phyloP scores from a whole-genome alignment of 2,888 invertebrate species.

The Xylocampa areola region DNA sequence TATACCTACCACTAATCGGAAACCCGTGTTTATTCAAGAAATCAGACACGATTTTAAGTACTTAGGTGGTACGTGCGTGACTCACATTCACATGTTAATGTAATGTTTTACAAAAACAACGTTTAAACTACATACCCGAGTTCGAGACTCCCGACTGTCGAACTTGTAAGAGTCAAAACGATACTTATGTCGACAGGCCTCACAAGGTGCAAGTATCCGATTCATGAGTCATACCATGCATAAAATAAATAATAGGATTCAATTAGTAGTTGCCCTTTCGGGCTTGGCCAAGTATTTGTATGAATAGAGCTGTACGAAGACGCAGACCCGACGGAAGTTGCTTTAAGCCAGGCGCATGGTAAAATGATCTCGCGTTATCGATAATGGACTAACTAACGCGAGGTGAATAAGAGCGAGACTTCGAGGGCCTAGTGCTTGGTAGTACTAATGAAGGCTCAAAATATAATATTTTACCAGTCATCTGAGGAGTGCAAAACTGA shows the following conservation, averaged over 20 bases:
- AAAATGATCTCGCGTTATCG: constrained; percentile 47
- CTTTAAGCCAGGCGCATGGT: constrained; percentile 65
- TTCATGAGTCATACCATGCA: constrained; percentile 66
- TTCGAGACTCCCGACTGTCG: constrained; percentile 14
- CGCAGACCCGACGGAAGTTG: constrained; percentile 73
- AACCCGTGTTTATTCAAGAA: constrained; percentile 60
- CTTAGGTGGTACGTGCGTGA: constrained; percentile 57
- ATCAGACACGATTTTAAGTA: constrained; percentile 61
- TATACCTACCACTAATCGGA: constrained; percentile 63
- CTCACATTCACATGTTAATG: constrained; percentile 66
- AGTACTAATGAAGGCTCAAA: too few species aligned
- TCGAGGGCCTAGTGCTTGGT: too few species aligned
- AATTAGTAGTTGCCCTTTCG: constrained; percentile 74
- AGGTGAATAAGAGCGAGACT: too few species aligned
- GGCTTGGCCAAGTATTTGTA: constrained; percentile 71
- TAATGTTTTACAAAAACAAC: constrained; percentile 59
- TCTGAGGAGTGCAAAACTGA: too few species aligned
- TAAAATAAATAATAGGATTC: constrained; percentile 75
- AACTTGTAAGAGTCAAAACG: constrained; percentile 42
- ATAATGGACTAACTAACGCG: too few species aligned
- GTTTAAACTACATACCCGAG: constrained; percentile 43
- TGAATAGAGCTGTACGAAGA: constrained; percentile 78
- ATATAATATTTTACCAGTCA: too few species aligned
- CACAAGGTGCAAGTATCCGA: constrained; percentile 58
- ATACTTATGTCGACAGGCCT: constrained; percentile 34